A percentile compares a stretch with the other conserved stretches of the same genome.
phyloP scores from a whole-genome alignment of 2,797 vertebrate species.

The Sarcophilus harrisii region DNA sequence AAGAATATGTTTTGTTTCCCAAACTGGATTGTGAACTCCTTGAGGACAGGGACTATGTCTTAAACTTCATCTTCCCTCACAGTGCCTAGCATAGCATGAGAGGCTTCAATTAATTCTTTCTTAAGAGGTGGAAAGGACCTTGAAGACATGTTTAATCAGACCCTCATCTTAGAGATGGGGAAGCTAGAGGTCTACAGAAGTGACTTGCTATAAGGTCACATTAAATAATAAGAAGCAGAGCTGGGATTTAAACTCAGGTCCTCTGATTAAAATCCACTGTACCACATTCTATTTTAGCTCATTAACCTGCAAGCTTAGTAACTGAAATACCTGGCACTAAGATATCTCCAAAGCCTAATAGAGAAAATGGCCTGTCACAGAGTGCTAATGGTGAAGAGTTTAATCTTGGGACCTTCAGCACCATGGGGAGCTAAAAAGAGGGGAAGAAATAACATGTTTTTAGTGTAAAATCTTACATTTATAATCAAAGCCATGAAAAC shows the following conservation, averaged over 20 bases:
- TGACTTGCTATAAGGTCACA: background rate
- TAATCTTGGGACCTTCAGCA: slow-evolving; percentile 95
- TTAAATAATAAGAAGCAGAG: background rate
- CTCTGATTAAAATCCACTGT: background rate
- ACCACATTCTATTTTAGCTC: background rate
- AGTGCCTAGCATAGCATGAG: background rate
- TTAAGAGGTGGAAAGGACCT: background rate
- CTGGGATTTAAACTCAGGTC: background rate
- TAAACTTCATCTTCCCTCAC: background rate
- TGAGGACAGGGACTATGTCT: background rate
- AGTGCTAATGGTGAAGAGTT: slow-evolving; percentile 93
- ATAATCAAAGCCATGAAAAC: background rate
- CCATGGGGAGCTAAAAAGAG: slow-evolving; percentile 94
- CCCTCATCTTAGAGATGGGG: background rate
- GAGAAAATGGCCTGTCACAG: slow-evolving; percentile 96
- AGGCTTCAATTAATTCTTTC: background rate
- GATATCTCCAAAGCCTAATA: slow-evolving; percentile 97
- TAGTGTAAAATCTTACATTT: slow-evolving; percentile 5
- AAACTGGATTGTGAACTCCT: background rate
- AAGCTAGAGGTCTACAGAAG: background rate
- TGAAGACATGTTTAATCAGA: background rate
- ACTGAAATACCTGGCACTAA: slow-evolving; percentile 93
- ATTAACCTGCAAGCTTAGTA: slow-evolving; percentile 3
- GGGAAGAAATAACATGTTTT: slow-evolving; percentile 11
- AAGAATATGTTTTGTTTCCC: background rate